Evolutionary conservation across 2,797 vertebrate species (phyloP).

Genomic region (Pangasius larnaudii): DNA sequence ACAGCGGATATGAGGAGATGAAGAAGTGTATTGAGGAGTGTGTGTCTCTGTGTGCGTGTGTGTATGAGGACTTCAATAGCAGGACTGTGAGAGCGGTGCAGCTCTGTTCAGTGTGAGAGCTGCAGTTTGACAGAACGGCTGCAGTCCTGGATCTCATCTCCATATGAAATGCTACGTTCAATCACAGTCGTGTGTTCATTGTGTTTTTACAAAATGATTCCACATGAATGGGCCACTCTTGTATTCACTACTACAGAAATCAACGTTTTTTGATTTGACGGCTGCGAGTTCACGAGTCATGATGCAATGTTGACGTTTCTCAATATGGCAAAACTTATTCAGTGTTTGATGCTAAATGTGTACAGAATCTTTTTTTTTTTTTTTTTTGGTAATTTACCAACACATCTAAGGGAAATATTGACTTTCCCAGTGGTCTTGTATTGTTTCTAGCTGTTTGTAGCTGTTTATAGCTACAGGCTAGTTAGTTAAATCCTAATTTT

Average conservation of each 20-base stretch:
- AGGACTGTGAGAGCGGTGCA: constrained; percentile 64
- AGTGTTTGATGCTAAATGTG: background rate
- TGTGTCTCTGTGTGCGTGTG: constrained; percentile 60
- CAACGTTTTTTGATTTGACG: background rate
- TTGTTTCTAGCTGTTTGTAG: too few species aligned
- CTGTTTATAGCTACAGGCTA: background rate
- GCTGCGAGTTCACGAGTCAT: background rate
- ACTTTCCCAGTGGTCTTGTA: background rate
- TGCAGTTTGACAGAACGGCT: constrained; percentile 56
- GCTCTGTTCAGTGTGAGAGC: constrained; percentile 76
- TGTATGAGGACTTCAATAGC: constrained; percentile 70
- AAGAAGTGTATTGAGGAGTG: constrained; percentile 64
- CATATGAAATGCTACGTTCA: constrained; percentile 63
- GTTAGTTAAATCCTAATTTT: background rate
- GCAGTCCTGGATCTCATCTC: constrained; percentile 65
- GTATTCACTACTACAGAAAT: background rate
- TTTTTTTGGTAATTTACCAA: background rate
- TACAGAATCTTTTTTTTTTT: too few species aligned
- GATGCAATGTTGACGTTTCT: background rate
- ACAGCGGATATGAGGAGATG: constrained; percentile 74
- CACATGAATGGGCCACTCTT: constrained; percentile 19
- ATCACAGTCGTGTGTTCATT: constrained; percentile 47
- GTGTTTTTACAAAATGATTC: constrained; percentile 64
- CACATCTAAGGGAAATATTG: background rate
- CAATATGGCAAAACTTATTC: background rate